Evolutionary conservation across 2,888 invertebrate genomes (phyloP).

Genomic region (Spilarctia lutea): DNA sequence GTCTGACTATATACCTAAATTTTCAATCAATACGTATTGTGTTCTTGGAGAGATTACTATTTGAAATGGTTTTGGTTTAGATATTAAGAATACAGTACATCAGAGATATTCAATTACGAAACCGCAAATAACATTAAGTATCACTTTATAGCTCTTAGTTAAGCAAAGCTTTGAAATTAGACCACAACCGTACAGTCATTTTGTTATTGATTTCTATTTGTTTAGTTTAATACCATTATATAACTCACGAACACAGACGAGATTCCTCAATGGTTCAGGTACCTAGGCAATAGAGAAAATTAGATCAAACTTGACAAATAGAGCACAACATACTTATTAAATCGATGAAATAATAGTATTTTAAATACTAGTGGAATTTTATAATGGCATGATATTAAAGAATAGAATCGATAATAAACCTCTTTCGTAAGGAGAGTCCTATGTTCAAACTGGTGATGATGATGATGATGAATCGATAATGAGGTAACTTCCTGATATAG

Average conservation of each 20-base stretch:
- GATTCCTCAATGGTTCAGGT: conserved; percentile 60
- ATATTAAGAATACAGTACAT: neutral
- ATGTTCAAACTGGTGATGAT: too few relatives aligned
- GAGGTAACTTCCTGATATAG: neutral
- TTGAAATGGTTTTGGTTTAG: neutral
- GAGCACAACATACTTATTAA: neutral
- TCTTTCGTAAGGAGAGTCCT: too few relatives aligned
- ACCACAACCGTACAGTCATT: conserved; percentile 31
- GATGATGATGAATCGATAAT: too few relatives aligned
- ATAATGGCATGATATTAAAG: too few relatives aligned
- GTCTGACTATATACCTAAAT: neutral
- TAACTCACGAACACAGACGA: conserved; percentile 69
- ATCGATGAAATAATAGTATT: neutral
- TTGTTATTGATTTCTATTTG: conserved; percentile 50
- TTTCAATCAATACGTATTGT: neutral
- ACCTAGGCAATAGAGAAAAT: conserved; percentile 68
- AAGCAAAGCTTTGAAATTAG: conserved; percentile 39
- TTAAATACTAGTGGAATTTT: too few relatives aligned
- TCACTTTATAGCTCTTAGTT: neutral
- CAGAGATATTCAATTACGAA: neutral
- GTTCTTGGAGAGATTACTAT: neutral
- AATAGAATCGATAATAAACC: too few relatives aligned
- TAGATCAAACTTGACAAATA: conserved; percentile 12
- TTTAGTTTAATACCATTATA: conserved; percentile 55
- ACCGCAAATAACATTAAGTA: neutral